phyloP scores from a whole-genome alignment of 2,113 vertebrate genomes.

The Pterocles orientalis region DNA sequence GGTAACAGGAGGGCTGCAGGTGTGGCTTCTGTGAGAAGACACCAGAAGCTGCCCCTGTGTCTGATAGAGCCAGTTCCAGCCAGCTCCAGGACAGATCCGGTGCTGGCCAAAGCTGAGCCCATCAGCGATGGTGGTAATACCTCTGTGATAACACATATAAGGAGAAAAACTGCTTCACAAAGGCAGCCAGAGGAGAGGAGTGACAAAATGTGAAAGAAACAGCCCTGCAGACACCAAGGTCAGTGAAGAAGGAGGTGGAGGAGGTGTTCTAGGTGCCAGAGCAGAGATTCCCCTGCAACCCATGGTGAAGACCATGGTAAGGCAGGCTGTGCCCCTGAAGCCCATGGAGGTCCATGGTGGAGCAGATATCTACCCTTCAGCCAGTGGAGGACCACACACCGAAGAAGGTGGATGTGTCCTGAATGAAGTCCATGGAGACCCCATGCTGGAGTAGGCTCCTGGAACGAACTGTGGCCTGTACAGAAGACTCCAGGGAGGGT shows the following conservation, averaged over 20 bases:
- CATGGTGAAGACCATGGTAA: background rate
- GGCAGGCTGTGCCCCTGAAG: fast-evolving
- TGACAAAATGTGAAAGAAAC: background rate
- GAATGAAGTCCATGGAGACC: background rate
- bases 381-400: background rate
- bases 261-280: background rate
- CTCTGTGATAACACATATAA: background rate
- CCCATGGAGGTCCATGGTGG: background rate
- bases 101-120: background rate
- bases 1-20: too few relatives aligned
- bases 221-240: background rate
- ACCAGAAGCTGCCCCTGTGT: background rate
- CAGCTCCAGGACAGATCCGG: background rate
- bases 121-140: background rate
- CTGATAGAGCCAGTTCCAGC: background rate
- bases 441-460: background rate
- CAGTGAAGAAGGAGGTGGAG: background rate
- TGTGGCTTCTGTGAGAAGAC: background rate
- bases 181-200: background rate
- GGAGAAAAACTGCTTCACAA: background rate
- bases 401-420: background rate
- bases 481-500: background rate
- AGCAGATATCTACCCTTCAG: too few relatives aligned
- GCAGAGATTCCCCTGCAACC: background rate
- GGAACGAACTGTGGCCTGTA: background rate